Evolutionary conservation across 2,888 invertebrate species (phyloP), one percentile per base, ranked within the genome.

Genomic region (Cephus sareptanus): DNA sequence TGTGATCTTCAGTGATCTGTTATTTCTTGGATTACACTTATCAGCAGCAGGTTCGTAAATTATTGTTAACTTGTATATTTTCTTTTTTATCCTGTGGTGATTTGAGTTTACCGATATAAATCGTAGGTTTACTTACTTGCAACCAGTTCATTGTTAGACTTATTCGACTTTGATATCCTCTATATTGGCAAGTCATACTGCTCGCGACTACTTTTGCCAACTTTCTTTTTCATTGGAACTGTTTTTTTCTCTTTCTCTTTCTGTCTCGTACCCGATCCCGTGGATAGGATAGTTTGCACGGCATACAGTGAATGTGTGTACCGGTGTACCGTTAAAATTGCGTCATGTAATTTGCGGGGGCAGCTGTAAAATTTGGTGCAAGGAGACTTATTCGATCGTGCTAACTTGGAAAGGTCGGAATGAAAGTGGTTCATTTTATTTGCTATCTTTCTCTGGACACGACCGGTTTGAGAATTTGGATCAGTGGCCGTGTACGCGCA

Each of bases 361-460:
- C 23, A 56, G 56, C 9, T 2, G 56, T 56, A 56, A 23, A 56
- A 56, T 56, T 56, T 56, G 9, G 23, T 23, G 56, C 56, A 56
- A 15, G 40, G 15, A 40, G 23, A 56, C 56, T 23, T 23, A 9
- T 56, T 56, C 56, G 23, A 56, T 56, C 56, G 23, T 23, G 56
- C 23, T 23, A 56, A 56, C 78, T 82, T 83, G 79, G 82, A 85
- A 82, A 83, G 83, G 81, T 76, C 78, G 75, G 77, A 69, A 83
- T 78, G 83, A 83, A 81, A 83, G 78, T 79, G 76, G 79, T 37
- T 69, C 37, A 73, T 76, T 79, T 81, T 56, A 56, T 56, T 56
- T 56, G 23, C 56, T 56, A 56, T 56, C 56, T 56, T 56, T 56
- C 56, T 56, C 23, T 23, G 23, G 1, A 23, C 23, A 23, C 56